These are phyloP conservation scores for Drosophila hamatofila DNA, from an alignment of 2,888 invertebrate species.

Conservation along the genomic window DNA sequence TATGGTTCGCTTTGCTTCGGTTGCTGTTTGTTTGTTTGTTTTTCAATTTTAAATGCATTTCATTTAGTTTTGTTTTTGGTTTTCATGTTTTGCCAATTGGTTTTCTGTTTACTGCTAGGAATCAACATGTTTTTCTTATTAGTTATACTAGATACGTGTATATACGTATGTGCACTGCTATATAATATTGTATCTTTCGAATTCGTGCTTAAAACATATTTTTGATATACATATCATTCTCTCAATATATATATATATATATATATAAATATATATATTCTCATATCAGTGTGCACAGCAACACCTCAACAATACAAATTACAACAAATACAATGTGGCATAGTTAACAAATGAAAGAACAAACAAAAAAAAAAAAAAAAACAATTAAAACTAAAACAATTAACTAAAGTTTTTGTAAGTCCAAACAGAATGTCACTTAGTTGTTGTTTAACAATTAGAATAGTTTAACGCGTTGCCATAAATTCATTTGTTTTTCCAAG, in stretches of 20 bases:
- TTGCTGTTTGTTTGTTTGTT: constrained; percentile 30
- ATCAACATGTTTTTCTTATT: constrained; percentile 61
- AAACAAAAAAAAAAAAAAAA: constrained; percentile 25
- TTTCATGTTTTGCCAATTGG: constrained; percentile 29
- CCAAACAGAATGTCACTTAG: constrained; percentile 39
- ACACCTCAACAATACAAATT: constrained; percentile 49
- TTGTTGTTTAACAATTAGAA: constrained; percentile 49
- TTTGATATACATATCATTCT: constrained; percentile 59
- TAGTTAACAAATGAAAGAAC: constrained; percentile 62
- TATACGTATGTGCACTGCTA: constrained; percentile 63
- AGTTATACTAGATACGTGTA: constrained; percentile 60
- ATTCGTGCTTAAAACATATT: constrained; percentile 69
- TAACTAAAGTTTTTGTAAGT: constrained; percentile 26
- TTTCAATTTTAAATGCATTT: constrained; percentile 59
- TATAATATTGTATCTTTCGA: constrained; percentile 64
- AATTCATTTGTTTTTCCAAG: constrained; percentile 41
- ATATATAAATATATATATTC: constrained; percentile 24
- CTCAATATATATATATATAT: constrained; percentile 37
- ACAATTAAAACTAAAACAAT: constrained; percentile 38
- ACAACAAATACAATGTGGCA: constrained; percentile 61
- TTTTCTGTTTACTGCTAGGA: constrained; percentile 47
- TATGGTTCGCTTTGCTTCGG: constrained; percentile 25
- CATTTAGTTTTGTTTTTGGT: constrained; percentile 13
- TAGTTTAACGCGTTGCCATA: constrained; percentile 28
- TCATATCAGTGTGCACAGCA: constrained; percentile 13